These are phyloP conservation scores for Catharus fuscescens DNA, from an alignment of 2,113 vertebrate species.

Conservation along the genomic window DNA sequence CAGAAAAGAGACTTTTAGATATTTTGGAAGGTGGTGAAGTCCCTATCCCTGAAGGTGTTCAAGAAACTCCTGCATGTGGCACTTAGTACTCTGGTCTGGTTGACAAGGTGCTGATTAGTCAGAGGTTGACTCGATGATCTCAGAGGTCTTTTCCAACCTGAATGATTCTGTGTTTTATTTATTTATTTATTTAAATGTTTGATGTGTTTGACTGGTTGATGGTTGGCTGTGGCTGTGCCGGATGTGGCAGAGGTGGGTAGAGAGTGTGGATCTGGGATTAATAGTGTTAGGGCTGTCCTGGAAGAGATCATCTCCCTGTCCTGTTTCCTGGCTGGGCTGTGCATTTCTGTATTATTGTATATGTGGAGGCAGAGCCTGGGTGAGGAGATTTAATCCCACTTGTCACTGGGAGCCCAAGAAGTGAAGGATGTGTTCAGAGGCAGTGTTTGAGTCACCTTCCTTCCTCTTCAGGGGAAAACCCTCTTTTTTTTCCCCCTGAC, in stretches of 20 bases:
- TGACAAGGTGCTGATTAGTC: neutral
- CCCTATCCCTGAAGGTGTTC: neutral
- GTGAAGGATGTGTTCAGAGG: neutral
- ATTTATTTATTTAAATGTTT: neutral
- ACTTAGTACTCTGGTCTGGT: neutral
- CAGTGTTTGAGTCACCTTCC: neutral
- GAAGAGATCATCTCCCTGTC: neutral
- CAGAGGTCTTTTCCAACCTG: neutral
- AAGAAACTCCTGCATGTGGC: neutral
- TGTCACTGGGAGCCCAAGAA: neutral
- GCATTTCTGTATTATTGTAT: fast-evolving
- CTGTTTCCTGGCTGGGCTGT: neutral
- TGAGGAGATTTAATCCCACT: neutral
- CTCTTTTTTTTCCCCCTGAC: neutral
- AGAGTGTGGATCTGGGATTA: neutral
- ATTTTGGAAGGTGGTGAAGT: neutral
- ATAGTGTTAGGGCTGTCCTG: neutral
- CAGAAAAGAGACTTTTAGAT: neutral
- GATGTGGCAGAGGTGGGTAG: neutral
- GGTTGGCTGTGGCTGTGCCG: neutral
- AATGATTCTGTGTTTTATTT: neutral
- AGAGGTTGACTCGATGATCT: neutral
- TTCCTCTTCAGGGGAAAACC: neutral
- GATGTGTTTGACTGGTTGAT: neutral
- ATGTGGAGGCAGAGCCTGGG: neutral